phyloP scores from a whole-genome alignment of 2,888 invertebrate species.

The Acleris emargana region DNA sequence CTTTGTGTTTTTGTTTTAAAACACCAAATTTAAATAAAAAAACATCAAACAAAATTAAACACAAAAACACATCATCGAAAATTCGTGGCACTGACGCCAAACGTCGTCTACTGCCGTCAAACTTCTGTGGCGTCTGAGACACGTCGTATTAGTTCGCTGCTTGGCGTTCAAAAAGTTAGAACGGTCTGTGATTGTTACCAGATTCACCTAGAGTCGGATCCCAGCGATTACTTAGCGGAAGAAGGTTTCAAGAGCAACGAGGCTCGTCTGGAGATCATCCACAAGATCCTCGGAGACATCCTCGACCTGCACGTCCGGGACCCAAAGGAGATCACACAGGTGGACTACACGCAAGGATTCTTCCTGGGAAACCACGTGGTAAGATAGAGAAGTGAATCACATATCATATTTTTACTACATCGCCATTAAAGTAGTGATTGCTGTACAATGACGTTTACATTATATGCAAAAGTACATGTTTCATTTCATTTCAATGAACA shows the following conservation, averaged over 20 bases:
- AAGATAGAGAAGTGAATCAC: constrained; percentile 46
- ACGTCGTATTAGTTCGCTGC: no score
- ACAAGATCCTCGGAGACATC: constrained; percentile 88
- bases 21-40: no score
- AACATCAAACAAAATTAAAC: no score
- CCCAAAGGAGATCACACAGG: constrained; percentile 53
- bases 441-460: constrained; percentile 48
- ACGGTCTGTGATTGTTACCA: constrained; percentile 51
- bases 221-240: constrained; percentile 78
- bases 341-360: constrained; percentile 86
- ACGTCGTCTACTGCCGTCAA: no score
- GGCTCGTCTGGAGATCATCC: constrained; percentile 90
- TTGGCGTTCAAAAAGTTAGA: no score
- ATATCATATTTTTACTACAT: constrained; percentile 45
- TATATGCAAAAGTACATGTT: constrained; percentile 19
- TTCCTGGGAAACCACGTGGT: constrained; percentile 94
- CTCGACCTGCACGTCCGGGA: constrained; percentile 86
- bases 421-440: constrained; percentile 63
- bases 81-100: no score
- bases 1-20: no score
- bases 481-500: no score
- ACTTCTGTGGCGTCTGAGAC: no score
- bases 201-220: constrained; percentile 93
- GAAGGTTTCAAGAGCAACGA: constrained; percentile 80
- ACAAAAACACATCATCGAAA: no score